Percentiles rank a stretch among this genome's conserved stretches.
phyloP scores from a whole-genome alignment of 1,140 invertebrate species.

The Riptortus pedestris region DNA sequence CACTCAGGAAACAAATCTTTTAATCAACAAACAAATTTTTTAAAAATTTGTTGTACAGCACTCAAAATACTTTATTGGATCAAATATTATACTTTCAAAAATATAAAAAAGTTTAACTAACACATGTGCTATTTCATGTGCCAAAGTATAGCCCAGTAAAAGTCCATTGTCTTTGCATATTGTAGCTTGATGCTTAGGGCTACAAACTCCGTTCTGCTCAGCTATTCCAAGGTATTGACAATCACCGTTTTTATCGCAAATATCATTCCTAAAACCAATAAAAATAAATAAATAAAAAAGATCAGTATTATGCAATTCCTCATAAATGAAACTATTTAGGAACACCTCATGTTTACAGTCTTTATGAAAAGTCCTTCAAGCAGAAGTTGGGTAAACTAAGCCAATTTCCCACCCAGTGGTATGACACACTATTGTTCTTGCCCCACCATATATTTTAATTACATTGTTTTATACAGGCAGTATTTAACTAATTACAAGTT shows the following conservation, averaged over 20 bases:
- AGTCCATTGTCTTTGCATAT: conserved; percentile 3
- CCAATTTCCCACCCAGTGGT: neutral
- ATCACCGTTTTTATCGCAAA: neutral
- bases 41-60: too few species aligned
- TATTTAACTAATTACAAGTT: too few species aligned
- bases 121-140: conserved; percentile 13
- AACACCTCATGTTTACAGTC: neutral
- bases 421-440: neutral
- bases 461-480: too few species aligned
- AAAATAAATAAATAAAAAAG: neutral
- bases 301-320: neutral
- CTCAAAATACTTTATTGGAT: too few species aligned
- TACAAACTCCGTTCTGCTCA: neutral
- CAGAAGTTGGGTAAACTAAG: neutral
- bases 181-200: neutral
- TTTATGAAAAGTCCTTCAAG: neutral
- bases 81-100: too few species aligned
- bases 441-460: too few species aligned
- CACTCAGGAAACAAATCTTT: too few species aligned
- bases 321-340: neutral
- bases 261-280: neutral
- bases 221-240: neutral
- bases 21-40: too few species aligned
- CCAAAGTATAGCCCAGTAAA: neutral
- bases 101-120: conserved; percentile 3